These are phyloP conservation scores for Phthorimaea operculella DNA, from an alignment of 1,140 invertebrate species.

Conservation along the genomic window DNA sequence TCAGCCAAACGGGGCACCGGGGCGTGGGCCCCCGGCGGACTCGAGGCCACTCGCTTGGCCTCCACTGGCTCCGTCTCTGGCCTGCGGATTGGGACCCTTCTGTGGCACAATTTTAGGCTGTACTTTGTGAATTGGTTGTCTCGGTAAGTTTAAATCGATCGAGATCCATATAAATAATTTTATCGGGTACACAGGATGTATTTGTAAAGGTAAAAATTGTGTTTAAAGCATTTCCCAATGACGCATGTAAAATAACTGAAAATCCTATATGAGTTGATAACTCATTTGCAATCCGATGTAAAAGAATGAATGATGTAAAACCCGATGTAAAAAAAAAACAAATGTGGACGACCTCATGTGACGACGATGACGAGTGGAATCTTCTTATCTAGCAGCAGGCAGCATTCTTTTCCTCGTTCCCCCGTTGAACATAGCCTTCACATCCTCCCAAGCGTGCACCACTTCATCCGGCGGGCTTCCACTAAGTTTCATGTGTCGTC, in stretches of 20 bases:
- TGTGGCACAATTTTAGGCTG: constrained; percentile 61
- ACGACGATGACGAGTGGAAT: too few species aligned
- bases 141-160: not conserved
- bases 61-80: constrained; percentile 41
- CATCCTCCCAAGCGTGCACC: constrained; percentile 88
- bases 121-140: constrained; percentile 31
- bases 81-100: constrained; percentile 56
- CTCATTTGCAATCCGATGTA: too few species aligned
- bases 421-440: constrained; percentile 98
- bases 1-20: constrained; percentile 52
- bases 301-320: too few species aligned
- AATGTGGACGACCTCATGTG: too few species aligned
- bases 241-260: too few species aligned
- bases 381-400: constrained; percentile 61
- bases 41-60: constrained; percentile 37
- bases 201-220: too few species aligned
- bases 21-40: constrained; percentile 47
- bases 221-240: too few species aligned
- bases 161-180: too few species aligned
- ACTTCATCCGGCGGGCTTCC: constrained; percentile 84
- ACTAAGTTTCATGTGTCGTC: constrained; percentile 90
- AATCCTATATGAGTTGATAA: too few species aligned
- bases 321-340: too few species aligned
- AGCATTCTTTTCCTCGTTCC: constrained; percentile 91
- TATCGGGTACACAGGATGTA: too few species aligned